These are phyloP conservation scores for Octomys mimax DNA, from an alignment of 2,797 vertebrate genomes.

Conservation along the genomic window DNA sequence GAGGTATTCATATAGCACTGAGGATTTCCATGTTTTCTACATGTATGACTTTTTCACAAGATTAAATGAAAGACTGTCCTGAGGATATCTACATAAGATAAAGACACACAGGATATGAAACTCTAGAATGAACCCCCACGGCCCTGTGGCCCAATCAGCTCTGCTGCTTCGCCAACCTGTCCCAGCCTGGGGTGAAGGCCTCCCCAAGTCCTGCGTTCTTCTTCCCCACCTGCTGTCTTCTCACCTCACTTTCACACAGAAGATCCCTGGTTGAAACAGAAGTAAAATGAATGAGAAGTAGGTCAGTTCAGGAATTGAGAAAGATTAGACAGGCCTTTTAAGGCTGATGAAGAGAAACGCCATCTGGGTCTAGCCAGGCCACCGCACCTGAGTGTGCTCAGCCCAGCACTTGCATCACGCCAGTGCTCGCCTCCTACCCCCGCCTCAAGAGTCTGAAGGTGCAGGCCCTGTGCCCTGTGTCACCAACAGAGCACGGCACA, in stretches of 20 bases:
- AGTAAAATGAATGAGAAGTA: conserved; percentile 73
- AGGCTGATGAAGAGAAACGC: not conserved
- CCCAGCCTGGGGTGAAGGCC: not conserved
- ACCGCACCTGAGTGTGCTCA: not conserved
- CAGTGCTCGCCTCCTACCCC: not conserved
- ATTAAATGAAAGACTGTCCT: conserved; percentile 33
- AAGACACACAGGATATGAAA: conserved; percentile 11
- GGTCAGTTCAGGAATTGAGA: conserved; percentile 81
- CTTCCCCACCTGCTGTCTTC: not conserved
- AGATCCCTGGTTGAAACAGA: not conserved
- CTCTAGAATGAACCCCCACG: not conserved
- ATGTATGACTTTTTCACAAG: conserved; percentile 35
- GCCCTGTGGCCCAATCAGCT: not conserved
- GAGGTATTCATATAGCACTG: not conserved
- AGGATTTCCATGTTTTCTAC: not conserved
- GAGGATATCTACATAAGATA: conserved; percentile 5
- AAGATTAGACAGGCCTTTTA: conserved; percentile 67
- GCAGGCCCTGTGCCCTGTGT: not conserved
- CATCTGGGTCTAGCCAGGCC: conserved; percentile 2
- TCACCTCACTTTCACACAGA: not conserved
- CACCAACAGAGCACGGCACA: not conserved
- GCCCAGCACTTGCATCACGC: not conserved
- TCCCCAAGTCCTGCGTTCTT: not conserved
- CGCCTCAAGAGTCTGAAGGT: not conserved
- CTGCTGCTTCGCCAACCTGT: too few species aligned